phyloP scores from a whole-genome alignment of 2,113 vertebrate species.

The Nerophis ophidion region DNA sequence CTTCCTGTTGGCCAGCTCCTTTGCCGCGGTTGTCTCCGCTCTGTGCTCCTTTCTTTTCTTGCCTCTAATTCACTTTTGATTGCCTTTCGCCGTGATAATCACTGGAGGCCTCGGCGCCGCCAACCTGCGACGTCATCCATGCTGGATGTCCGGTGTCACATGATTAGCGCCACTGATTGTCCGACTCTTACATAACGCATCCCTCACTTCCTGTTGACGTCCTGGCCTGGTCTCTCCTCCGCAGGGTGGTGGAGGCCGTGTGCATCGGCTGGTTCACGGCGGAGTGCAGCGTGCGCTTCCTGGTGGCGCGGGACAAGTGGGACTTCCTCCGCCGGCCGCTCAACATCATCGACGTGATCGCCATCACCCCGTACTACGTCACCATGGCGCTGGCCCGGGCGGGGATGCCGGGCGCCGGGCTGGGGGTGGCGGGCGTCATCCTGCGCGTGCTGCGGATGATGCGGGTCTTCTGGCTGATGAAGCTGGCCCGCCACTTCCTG shows the following conservation, averaged over 20 bases:
- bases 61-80: too few relatives aligned
- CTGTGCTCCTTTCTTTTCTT: too few relatives aligned
- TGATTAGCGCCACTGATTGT: slow-evolving; percentile 21
- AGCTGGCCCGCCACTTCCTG: slow-evolving; percentile 96
- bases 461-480: slow-evolving; percentile 99
- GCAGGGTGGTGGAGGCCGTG: slow-evolving; percentile 95
- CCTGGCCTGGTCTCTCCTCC: slow-evolving; percentile 15
- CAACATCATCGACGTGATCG: slow-evolving; percentile 95
- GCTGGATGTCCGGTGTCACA: background rate
- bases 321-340: slow-evolving; percentile 93
- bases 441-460: slow-evolving; percentile 95
- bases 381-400: slow-evolving; percentile 82
- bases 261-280: slow-evolving; percentile 99
- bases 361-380: slow-evolving; percentile 93
- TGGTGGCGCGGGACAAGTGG: slow-evolving; percentile 93
- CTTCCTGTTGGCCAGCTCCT: background rate
- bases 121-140: background rate
- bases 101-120: too few relatives aligned
- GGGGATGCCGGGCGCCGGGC: slow-evolving; percentile 86
- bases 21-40: too few relatives aligned
- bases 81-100: too few relatives aligned
- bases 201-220: slow-evolving; percentile 51
- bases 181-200: slow-evolving; percentile 22
- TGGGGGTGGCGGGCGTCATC: slow-evolving; percentile 92
- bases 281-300: slow-evolving; percentile 93